These are phyloP conservation scores for Lucilia cuprina DNA, from an alignment of 1,140 invertebrate genomes.

Conservation along the genomic window DNA sequence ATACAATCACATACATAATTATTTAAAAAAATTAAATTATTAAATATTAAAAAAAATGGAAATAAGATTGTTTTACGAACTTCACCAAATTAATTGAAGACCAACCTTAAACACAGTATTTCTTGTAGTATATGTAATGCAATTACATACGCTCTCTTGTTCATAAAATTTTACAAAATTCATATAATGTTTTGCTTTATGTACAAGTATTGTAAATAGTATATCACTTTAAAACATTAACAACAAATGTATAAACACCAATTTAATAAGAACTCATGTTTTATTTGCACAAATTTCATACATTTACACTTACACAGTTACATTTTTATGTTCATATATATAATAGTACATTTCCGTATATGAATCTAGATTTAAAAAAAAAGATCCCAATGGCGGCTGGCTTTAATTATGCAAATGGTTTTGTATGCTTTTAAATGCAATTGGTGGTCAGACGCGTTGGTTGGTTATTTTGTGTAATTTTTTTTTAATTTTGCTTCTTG, in stretches of 20 bases:
- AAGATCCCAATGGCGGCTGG: background rate
- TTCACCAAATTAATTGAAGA: too few relatives aligned
- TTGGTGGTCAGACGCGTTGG: background rate
- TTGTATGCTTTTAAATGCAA: slow-evolving; percentile 6
- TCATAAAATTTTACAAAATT: background rate
- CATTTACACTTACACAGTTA: too few relatives aligned
- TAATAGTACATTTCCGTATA: background rate
- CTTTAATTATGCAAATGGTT: slow-evolving; percentile 34
- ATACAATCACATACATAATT: too few relatives aligned
- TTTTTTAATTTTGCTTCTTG: background rate
- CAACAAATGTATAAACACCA: background rate
- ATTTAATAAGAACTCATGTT: background rate
- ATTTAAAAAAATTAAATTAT: too few relatives aligned
- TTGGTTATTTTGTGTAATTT: background rate
- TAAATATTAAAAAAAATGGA: too few relatives aligned
- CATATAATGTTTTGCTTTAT: background rate
- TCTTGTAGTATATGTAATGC: too few relatives aligned
- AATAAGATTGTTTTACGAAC: too few relatives aligned
- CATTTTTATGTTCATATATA: background rate
- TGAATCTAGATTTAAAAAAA: background rate
- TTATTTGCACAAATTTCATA: background rate
- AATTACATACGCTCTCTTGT: background rate
- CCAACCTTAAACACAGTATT: too few relatives aligned
- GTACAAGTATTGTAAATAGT: background rate
- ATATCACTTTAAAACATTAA: background rate